Conservation (phyloP, 2,888 invertebrate species). For the Acanthosepion lycidas region DNA sequence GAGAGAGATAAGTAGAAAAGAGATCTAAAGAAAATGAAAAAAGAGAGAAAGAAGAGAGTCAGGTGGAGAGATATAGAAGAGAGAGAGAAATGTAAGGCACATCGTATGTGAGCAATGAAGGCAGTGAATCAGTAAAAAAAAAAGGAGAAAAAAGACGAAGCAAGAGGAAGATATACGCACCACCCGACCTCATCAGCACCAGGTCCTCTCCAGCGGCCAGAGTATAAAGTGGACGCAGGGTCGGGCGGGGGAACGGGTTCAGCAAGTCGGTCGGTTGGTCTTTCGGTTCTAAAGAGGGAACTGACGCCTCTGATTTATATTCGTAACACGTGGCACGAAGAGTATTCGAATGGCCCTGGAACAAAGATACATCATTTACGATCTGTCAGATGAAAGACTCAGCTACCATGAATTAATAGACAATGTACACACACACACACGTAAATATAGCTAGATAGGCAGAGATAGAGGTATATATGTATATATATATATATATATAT, state of each 20-base stretch:
- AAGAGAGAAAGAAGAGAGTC: not conserved
- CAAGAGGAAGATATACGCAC: not conserved
- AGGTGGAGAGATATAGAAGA: rapidly evolving
- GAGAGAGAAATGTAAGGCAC: not conserved
- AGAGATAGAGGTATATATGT: not conserved
- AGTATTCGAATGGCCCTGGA: not conserved
- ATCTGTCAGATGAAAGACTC: not conserved
- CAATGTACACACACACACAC: not conserved
- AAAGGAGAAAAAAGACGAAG: not conserved
- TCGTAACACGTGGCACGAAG: constrained; percentile 6
- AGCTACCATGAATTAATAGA: not conserved
- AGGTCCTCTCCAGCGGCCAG: not conserved
- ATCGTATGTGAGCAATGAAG: not conserved
- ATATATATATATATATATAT: not conserved
- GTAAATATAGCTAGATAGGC: not conserved
- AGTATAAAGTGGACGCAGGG: not conserved
- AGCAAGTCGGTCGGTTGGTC: not conserved
- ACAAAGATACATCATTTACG: not conserved
- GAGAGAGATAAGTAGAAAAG: not conserved
- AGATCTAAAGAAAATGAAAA: not conserved
- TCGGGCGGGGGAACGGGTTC: not conserved
- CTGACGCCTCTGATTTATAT: not conserved
- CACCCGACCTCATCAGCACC: not conserved
- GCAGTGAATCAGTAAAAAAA: not conserved
- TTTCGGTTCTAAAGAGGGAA: constrained; percentile 1